These are phyloP conservation scores for Rhea pennata DNA, from an alignment of 2,113 vertebrate genomes.

Conservation along the genomic window DNA sequence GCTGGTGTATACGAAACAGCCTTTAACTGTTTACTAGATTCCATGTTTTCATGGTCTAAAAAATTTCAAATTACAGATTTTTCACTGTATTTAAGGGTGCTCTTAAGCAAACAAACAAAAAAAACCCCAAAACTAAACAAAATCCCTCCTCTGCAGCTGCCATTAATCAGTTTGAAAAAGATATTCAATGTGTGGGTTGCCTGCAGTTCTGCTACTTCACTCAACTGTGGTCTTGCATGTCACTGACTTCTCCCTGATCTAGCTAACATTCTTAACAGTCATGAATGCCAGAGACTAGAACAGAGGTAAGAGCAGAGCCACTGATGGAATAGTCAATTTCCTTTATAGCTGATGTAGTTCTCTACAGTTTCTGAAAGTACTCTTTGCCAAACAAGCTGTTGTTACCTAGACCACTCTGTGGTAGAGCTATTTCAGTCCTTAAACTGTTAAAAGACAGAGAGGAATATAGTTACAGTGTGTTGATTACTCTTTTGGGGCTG, in stretches of 20 bases:
- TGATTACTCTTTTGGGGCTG: not conserved
- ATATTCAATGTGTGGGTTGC: fast-evolving
- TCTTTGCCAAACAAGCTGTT: not conserved
- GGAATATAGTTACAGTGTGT: not conserved
- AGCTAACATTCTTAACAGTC: fast-evolving
- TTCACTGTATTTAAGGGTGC: not conserved
- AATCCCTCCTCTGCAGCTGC: not conserved
- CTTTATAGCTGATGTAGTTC: not conserved
- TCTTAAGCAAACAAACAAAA: not conserved
- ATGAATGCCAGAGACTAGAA: too few species aligned
- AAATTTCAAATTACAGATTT: not conserved
- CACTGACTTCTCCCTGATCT: not conserved
- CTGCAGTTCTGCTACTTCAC: not conserved
- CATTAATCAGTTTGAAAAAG: not conserved
- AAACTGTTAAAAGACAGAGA: not conserved
- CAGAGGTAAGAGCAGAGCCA: too few species aligned
- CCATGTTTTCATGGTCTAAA: not conserved
- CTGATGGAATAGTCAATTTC: too few species aligned
- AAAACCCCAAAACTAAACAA: not conserved
- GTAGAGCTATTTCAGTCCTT: not conserved
- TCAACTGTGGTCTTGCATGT: not conserved
- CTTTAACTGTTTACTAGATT: not conserved
- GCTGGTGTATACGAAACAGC: not conserved
- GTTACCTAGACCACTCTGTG: not conserved
- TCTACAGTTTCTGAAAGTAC: not conserved